A percentile compares a stretch with the other conserved stretches of the same genome.
Conservation (phyloP, 2,797 vertebrate genomes). For the Adelosebastes latens region DNA sequence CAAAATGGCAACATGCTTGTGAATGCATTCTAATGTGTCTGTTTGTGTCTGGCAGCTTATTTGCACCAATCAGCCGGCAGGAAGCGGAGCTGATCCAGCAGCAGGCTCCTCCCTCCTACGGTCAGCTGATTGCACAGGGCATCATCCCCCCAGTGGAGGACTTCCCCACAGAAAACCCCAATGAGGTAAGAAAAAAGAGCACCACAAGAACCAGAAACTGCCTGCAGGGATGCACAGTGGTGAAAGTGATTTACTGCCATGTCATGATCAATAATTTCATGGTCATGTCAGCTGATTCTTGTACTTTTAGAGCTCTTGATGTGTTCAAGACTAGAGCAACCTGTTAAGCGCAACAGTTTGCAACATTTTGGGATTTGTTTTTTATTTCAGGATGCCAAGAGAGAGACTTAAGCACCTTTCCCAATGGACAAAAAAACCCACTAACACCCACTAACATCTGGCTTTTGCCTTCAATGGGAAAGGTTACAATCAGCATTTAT, state of each 20-base stretch:
- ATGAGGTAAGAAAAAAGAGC: slow-evolving; percentile 83
- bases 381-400: neutral
- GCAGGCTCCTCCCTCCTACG: slow-evolving; percentile 93
- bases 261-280: neutral
- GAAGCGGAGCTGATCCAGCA: slow-evolving; percentile 92
- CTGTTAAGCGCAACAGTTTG: neutral
- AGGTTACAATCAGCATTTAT: too few relatives aligned
- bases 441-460: too few relatives aligned
- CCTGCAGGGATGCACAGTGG: neutral
- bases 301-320: neutral
- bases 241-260: neutral
- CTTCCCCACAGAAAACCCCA: slow-evolving; percentile 92
- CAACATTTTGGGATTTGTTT: neutral
- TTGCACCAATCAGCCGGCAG: slow-evolving; percentile 89
- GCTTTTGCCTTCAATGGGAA: too few relatives aligned
- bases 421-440: too few relatives aligned
- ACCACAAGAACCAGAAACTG: neutral
- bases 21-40: neutral
- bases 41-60: slow-evolving; percentile 79
- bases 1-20: neutral
- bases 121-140: slow-evolving; percentile 93
- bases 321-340: neutral
- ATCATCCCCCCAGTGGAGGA: slow-evolving; percentile 93
- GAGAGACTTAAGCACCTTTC: too few relatives aligned
- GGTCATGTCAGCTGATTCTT: neutral